Base-by-base conservation (phyloP, 2,888 invertebrate genomes). In the Chalcosyrphus nemorum region DNA sequence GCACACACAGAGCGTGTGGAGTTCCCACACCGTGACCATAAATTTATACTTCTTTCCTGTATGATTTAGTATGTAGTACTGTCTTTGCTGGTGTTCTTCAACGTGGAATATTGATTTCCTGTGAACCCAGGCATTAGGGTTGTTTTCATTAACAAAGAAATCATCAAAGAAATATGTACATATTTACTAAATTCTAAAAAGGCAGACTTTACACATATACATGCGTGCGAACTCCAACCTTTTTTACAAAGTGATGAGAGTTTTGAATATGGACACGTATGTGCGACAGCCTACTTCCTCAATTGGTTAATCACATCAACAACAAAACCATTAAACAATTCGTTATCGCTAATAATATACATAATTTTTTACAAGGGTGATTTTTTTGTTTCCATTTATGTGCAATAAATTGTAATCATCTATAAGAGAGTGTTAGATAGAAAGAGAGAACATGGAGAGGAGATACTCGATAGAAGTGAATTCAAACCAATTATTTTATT, bases 401-500 rank as follows among this genome's bases (percentile, higher is more conserved):
- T 75, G 57, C 50, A 66, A 65, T 65, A 61, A 80, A 68, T 57
- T 65, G 47, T 72, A 75, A 75, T 61, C 52, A 68, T 19, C 52
- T 13, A 27, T 24, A 57, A 19, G 19, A 41, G 54, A 50, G 24
- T 38, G 47, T 6, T 4, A 29, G 7, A 52, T 13, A 0, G 3
- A 32, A 9, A 32, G 32, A 32, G 7, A 17, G 9, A 9, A n/a
- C n/a, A 27, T 2, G 13, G 19, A n/a, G n/a, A 1, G 6, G 7
- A 27, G 13, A 54, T 65, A 35, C 57, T 76, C 57, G 54, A 71
- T 72, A 77, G 65, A 65, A 57, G 27, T 59, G 45, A 72, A 61
- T 72, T 72, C 52, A 66, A 82, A 71, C 41, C 71, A 82, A 78
- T 71, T 81, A 80, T 54, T 68, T 68, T 54, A 61, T 56, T 75